A percentile compares a stretch with the other conserved stretches of the same genome.
Evolutionary conservation across 2,797 vertebrate species (phyloP).

Genomic region (Paguma larvata): DNA sequence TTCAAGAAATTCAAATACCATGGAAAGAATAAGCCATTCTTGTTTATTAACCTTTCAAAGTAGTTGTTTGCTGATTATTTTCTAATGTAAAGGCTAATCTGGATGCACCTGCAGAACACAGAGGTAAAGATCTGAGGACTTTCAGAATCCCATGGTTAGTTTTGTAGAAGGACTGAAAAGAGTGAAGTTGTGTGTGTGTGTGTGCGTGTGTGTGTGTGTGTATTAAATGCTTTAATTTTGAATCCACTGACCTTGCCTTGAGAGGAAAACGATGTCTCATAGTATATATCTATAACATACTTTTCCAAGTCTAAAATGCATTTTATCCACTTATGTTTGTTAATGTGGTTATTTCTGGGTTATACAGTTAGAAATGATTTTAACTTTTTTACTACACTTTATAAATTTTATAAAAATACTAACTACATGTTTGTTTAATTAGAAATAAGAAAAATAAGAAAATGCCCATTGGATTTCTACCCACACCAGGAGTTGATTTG

Average conservation of each 20-base stretch:
- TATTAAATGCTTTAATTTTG: slow-evolving; percentile 18
- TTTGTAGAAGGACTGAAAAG: neutral
- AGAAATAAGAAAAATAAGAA: slow-evolving; percentile 18
- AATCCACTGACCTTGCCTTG: neutral
- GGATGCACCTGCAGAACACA: neutral
- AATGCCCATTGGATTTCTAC: neutral
- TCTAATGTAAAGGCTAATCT: neutral
- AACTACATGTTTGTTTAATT: neutral
- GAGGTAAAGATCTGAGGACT: neutral
- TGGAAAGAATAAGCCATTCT: slow-evolving; percentile 33
- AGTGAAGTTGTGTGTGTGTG: neutral
- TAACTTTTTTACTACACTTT: neutral
- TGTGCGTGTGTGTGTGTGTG: neutral
- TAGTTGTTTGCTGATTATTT: neutral
- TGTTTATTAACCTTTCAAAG: neutral
- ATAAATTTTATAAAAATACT: neutral
- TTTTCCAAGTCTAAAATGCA: slow-evolving; percentile 14
- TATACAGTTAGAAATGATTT: neutral
- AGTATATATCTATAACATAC: neutral
- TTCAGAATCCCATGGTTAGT: neutral
- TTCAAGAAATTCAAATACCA: slow-evolving; percentile 20
- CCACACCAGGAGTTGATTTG: neutral
- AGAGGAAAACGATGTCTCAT: neutral
- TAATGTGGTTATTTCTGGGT: neutral
- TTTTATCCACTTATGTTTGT: slow-evolving; percentile 10